A percentile compares a stretch with the other conserved stretches of the same genome.
These are phyloP conservation scores for Austrolebias charrua DNA, from an alignment of 2,797 vertebrate genomes.

Conservation along the genomic window DNA sequence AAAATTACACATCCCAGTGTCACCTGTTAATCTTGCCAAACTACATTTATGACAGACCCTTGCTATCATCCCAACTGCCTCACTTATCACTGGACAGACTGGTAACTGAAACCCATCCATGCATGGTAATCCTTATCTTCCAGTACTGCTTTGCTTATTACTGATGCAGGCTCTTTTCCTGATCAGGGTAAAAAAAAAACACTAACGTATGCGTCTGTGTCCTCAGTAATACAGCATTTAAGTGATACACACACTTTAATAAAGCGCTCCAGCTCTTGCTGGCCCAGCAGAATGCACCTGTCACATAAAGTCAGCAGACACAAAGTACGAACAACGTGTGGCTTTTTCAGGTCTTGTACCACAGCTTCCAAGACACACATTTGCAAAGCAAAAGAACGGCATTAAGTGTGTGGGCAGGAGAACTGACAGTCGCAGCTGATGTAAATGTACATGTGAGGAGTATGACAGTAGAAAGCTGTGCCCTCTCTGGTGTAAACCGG, in stretches of 20 bases:
- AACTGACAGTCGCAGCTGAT: conserved; percentile 47
- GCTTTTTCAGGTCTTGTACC: conserved; percentile 32
- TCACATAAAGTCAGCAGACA: conserved; percentile 54
- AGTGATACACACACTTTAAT: conserved; percentile 60
- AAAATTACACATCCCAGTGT: conserved; percentile 35
- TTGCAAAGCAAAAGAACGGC: conserved; percentile 21
- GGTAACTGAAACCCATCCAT: conserved; percentile 43
- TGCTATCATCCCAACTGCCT: conserved; percentile 41
- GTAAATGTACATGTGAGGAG: conserved; percentile 24
- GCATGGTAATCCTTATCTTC: conserved; percentile 37
- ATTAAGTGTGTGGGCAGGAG: conserved; percentile 4
- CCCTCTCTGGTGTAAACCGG: conserved; percentile 11
- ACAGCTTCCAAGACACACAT: conserved; percentile 10
- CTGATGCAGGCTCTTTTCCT: conserved; percentile 22
- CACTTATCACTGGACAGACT: conserved; percentile 24
- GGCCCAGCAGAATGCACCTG: conserved; percentile 63
- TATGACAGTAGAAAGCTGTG: conserved; percentile 19
- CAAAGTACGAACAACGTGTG: conserved; percentile 36
- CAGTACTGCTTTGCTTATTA: conserved; percentile 19
- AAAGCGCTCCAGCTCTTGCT: conserved; percentile 28
- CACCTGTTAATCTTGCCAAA: conserved; percentile 43
- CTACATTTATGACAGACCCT: conserved; percentile 26
- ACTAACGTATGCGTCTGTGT: conserved; percentile 1
- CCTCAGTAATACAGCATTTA: conserved; percentile 5
- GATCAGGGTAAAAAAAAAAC: conserved; percentile 5